Base-by-base conservation (phyloP, 2,888 invertebrate species). In the Mesodorylaimus sp. region DNA sequence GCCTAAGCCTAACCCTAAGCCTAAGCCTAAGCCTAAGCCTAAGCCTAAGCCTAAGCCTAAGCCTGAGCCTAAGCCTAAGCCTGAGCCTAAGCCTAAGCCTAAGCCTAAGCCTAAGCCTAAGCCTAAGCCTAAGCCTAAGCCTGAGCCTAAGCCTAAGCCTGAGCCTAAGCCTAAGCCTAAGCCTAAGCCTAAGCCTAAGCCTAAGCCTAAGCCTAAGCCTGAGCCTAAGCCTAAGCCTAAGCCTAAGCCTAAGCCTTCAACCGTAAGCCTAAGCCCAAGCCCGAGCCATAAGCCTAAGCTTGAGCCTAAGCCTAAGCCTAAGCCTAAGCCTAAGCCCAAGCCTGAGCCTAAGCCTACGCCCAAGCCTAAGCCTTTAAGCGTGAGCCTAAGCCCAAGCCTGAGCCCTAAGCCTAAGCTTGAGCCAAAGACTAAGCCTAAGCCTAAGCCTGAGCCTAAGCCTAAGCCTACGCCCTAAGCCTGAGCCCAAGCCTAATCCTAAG, bases 161-260 rank as follows among this genome's bases (percentile, higher is more conserved):
- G 51, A 52, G 49, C 51, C 51, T 51, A 51, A 51, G 49, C 51
- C 51, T 51, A 51, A 51, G 49, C 51, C 51, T 51, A 51, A 51
- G 49, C 51, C 51, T 51, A 51, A 51, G 49, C 51, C 51, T 51
- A 51, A 51, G 49, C 51, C 51, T 51, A 51, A 53, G 51, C 52
- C 53, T 52, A 52, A 45, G 51, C 50, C 48, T 50, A 50, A 32
- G 48, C 50, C 54, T 50, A 53, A 54, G 48, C 50, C 54, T 50
- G 50, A 51, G 47, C 51, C 55, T 55, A 55, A 55, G 54, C 50
- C 55, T 55, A 55, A 52, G 54, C 52, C 55, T 55, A 52, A 45
- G 50, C 32, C 38, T 49, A 32, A 53, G 44, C 23, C 37, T 52
- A 39, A 53, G 49, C 32, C 27, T 55, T 21, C 27, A n/a, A n/a